Conservation (phyloP, 1,140 invertebrate species). For the Cyphomyrmex costatus region DNA sequence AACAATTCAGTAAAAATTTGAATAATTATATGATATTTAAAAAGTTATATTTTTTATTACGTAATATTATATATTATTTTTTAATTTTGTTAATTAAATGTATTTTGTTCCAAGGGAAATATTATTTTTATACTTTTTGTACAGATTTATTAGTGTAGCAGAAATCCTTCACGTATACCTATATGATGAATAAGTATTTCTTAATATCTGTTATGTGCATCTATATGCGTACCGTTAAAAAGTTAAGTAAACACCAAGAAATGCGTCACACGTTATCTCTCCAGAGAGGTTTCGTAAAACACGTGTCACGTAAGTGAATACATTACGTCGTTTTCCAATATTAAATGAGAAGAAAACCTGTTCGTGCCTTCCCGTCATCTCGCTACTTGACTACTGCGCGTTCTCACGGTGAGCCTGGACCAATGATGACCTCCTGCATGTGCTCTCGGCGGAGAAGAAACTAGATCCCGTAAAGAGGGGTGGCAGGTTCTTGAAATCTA, state of each 20-base stretch:
- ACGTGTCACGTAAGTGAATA: slow-evolving; percentile 36
- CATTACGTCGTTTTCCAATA: slow-evolving; percentile 30
- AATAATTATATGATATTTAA: background rate
- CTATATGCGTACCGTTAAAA: background rate
- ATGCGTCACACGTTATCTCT: background rate
- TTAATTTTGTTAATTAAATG: background rate
- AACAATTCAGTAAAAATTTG: background rate
- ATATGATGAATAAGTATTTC: background rate
- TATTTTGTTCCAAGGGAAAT: background rate
- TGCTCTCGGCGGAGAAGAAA: slow-evolving; percentile 66
- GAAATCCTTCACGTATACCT: background rate
- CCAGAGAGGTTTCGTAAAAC: background rate
- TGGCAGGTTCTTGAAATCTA: slow-evolving; percentile 70
- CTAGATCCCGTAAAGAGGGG: slow-evolving; percentile 42
- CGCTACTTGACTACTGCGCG: slow-evolving; percentile 71
- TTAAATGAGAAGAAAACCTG: slow-evolving; percentile 76
- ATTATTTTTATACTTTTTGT: background rate
- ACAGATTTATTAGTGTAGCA: background rate
- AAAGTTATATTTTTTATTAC: background rate
- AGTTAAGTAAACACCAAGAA: slow-evolving; percentile 26
- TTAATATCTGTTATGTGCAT: background rate
- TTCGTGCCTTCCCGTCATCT: slow-evolving; percentile 69
- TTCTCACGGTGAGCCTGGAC: slow-evolving; percentile 82
- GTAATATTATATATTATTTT: slow-evolving; percentile 14
- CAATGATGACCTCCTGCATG: slow-evolving; percentile 72